Conservation (phyloP, 2,888 invertebrate species). For the Zaprionus lineosus region DNA sequence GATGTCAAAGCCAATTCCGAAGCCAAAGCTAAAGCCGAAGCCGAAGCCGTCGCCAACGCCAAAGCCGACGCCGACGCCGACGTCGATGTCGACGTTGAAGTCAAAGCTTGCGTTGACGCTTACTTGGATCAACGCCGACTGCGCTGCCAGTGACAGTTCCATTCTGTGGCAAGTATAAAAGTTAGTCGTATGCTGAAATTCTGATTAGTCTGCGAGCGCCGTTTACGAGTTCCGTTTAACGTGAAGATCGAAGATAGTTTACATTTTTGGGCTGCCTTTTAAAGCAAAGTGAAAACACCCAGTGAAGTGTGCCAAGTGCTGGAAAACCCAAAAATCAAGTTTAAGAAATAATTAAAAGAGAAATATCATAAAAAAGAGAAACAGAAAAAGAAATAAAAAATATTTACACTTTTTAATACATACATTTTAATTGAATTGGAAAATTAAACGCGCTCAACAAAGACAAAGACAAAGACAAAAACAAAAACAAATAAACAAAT, state of each 20-base stretch:
- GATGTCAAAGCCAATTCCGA: neutral
- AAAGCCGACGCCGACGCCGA: neutral
- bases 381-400: conserved; percentile 4
- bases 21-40: conserved; percentile 5
- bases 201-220: conserved; percentile 81
- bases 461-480: too few species aligned
- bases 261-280: conserved; percentile 59
- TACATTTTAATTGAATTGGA: conserved; percentile 10
- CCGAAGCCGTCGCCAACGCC: neutral
- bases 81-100: neutral
- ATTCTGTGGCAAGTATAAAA: conserved; percentile 75
- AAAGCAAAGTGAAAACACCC: conserved; percentile 51
- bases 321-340: conserved; percentile 46
- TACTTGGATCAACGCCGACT: conserved; percentile 4
- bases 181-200: conserved; percentile 74
- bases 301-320: conserved; percentile 49
- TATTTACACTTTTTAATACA: too few species aligned
- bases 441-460: conserved; percentile 27
- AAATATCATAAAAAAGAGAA: conserved; percentile 5
- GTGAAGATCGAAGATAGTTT: conserved; percentile 23
- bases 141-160: conserved; percentile 22
- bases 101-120: neutral
- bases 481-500: conserved; percentile 1
- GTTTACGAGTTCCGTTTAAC: conserved; percentile 73
- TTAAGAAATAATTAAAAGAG: neutral